Evolutionary conservation across 1,140 invertebrate species (phyloP), one percentile per base, ranked within the genome.

Genomic region (Heliconius nattereri): DNA sequence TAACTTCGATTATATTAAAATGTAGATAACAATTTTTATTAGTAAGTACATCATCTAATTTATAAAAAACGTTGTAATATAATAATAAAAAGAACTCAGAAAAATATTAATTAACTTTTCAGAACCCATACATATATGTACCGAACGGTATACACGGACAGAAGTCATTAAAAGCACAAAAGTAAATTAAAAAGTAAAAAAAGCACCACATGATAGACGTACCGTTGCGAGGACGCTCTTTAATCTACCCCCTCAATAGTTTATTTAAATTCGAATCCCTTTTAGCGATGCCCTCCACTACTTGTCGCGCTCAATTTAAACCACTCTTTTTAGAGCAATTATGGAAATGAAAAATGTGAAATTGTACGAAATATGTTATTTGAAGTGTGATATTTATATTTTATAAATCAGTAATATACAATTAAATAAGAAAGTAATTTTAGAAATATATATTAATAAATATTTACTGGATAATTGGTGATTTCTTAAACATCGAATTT

Each of bases 291-390:
- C 11, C 57, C 57, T 66, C 57, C 57, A 6, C 23, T 66, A 26
- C 57, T 66, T 66, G 57, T 66, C 57, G 57, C 57, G 57, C 57
- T 66, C 57, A 66, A 66, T 66, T 66, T 66, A 66, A 66, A 66
- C 57, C 57, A 66, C 57, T 66, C 57, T 66, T 66, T 66, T 11
- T 26, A 66, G 60, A 66, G 23, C 60, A 66, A 66, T 66, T 29
- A 66, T 66, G 60, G 26, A 66, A 66, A 26, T 66, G 13, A 45
- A 40, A 40, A 40, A 13, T 40, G 40, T 13, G 11, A 57, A 60
- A 66, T 26, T 66, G 23, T 66, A 66, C 29, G 3, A 66, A 66
- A 66, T 29, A 26, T 66, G 13, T 66, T 66, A 13, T 5, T 13
- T 16, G 23, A 16, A 66, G 29, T 60, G 57, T 60, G 9, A 66